Evolutionary conservation across 2,113 vertebrate genomes (phyloP).

Genomic region (Tetrao urogallus): DNA sequence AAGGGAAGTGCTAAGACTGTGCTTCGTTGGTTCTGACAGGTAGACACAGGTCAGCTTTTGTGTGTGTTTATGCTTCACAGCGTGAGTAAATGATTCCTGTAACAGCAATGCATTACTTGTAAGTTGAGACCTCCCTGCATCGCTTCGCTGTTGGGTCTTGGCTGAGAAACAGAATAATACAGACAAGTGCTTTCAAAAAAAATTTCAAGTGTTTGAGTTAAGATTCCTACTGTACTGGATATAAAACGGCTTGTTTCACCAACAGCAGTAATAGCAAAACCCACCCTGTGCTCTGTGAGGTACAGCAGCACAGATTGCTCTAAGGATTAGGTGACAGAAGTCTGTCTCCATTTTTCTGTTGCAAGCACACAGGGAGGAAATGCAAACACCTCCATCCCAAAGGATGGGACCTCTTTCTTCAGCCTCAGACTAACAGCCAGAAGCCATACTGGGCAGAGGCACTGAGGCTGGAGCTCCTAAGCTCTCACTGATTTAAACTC

Average conservation of each 20-base stretch:
- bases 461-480: neutral
- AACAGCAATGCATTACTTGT: neutral
- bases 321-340: neutral
- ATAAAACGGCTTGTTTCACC: conserved; percentile 51
- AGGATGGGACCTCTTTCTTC: conserved; percentile 12
- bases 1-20: neutral
- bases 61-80: neutral
- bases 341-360: neutral
- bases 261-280: conserved; percentile 29
- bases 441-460: neutral
- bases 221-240: conserved; percentile 22
- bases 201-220: conserved; percentile 56
- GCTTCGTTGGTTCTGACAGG: neutral
- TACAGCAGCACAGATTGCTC: neutral
- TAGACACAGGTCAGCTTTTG: neutral
- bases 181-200: conserved; percentile 49
- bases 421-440: neutral
- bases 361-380: neutral
- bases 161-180: neutral
- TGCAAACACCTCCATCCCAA: neutral
- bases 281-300: neutral
- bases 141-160: conserved; percentile 11
- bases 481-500: neutral
- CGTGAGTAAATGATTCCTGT: neutral
- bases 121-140: neutral